These are phyloP conservation scores for Oryzias javanicus DNA, from an alignment of 2,113 vertebrate species.

Conservation along the genomic window DNA sequence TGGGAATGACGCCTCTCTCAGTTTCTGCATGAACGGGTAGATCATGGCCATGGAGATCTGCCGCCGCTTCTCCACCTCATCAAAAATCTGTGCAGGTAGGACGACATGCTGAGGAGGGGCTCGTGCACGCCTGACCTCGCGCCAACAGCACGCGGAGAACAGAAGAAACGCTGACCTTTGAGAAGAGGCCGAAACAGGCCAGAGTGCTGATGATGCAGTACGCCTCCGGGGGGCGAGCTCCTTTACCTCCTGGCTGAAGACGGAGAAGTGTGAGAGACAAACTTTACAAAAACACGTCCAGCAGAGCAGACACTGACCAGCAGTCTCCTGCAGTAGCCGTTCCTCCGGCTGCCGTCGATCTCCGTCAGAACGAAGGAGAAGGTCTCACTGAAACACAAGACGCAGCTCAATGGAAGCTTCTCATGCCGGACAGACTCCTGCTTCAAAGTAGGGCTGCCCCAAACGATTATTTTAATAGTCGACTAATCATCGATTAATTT, in stretches of 20 bases:
- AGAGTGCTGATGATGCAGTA: slow-evolving; percentile 95
- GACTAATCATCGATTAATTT: no score
- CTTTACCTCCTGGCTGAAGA: slow-evolving; percentile 84
- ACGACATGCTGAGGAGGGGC: neutral
- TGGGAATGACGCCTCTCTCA: slow-evolving; percentile 89
- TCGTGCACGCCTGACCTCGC: neutral
- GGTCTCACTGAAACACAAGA: slow-evolving; percentile 81
- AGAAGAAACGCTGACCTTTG: slow-evolving; percentile 76
- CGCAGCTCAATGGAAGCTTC: neutral
- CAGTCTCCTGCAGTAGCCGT: slow-evolving; percentile 92
- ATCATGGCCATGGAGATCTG: slow-evolving; percentile 94
- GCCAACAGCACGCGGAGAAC: no score
- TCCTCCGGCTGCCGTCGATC: slow-evolving; percentile 90
- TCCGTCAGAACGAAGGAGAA: slow-evolving; percentile 97
- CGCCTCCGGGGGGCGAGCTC: slow-evolving; percentile 86
- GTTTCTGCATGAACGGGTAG: slow-evolving; percentile 97
- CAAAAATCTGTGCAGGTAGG: slow-evolving; percentile 82
- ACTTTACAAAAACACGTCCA: neutral
- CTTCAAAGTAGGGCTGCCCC: no score
- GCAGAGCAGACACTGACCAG: slow-evolving; percentile 76
- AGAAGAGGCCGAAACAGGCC: slow-evolving; percentile 94
- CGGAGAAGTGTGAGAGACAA: neutral
- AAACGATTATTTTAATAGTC: no score
- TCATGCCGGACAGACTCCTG: no score
- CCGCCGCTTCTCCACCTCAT: slow-evolving; percentile 94